Percentiles rank a stretch among this genome's conserved stretches.
Evolutionary conservation across 2,888 invertebrate genomes (phyloP).

Genomic region (Phaonia tiefii): DNA sequence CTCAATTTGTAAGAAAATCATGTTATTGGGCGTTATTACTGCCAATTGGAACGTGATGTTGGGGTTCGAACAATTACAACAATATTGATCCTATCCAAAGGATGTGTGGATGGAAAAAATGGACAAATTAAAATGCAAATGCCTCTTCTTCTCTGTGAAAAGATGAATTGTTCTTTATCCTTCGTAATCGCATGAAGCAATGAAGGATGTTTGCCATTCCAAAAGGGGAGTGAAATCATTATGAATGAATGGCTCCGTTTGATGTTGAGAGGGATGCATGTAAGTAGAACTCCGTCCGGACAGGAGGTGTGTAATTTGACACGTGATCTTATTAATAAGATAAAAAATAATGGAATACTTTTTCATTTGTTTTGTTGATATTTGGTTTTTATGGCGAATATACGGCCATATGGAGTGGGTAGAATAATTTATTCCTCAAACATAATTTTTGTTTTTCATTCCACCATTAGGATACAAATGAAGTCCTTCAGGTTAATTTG

Average conservation of each 20-base stretch:
- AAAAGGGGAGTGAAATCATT: constrained; percentile 64
- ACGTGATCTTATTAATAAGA: constrained; percentile 66
- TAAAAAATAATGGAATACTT: constrained; percentile 30
- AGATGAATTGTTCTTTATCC: constrained; percentile 62
- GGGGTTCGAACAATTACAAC: constrained; percentile 56
- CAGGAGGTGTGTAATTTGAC: constrained; percentile 55
- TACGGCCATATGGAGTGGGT: not conserved
- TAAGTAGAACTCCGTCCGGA: not conserved
- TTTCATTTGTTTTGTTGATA: not conserved
- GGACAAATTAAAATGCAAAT: constrained; percentile 70
- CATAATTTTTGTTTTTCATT: not conserved
- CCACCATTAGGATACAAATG: constrained; percentile 4
- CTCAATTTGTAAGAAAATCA: constrained; percentile 44
- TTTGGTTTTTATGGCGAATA: not conserved
- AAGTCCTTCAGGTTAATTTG: no score
- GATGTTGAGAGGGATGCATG: constrained; percentile 2
- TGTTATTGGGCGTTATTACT: constrained; percentile 38
- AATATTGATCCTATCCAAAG: constrained; percentile 16
- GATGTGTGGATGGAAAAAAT: constrained; percentile 21
- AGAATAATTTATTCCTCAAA: not conserved
- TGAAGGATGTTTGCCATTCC: constrained; percentile 50
- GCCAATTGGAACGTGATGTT: constrained; percentile 46
- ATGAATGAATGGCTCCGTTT: constrained; percentile 47
- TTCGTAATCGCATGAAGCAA: constrained; percentile 28
- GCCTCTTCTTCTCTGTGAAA: constrained; percentile 9